Conservation (phyloP, 1,140 invertebrate genomes). For the Drosophila ohnishii region DNA sequence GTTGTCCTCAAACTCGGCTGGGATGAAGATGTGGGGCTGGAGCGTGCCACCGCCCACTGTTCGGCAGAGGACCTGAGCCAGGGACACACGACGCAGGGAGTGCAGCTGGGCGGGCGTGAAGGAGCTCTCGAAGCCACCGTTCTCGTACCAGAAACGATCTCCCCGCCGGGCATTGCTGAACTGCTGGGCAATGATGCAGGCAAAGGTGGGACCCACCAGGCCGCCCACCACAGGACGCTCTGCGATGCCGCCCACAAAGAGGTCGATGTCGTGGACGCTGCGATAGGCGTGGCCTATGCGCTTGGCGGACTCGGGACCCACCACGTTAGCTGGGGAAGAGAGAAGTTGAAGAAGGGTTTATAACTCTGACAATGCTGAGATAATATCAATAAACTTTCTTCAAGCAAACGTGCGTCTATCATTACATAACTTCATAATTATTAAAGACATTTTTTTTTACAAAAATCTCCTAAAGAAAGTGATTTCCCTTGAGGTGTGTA, state of each 20-base stretch:
- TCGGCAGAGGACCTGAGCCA: slow-evolving; percentile 93
- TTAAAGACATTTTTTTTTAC: not conserved
- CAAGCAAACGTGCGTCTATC: not conserved
- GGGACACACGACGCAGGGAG: slow-evolving; percentile 90
- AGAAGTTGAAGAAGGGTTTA: not conserved
- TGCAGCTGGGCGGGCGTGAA: slow-evolving; percentile 93
- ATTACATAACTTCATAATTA: slow-evolving; percentile 7
- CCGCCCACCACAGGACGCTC: slow-evolving; percentile 92
- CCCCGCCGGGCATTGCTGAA: slow-evolving; percentile 94
- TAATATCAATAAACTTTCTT: not conserved
- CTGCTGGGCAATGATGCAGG: slow-evolving; percentile 97
- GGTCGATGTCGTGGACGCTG: slow-evolving; percentile 93
- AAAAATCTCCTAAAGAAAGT: not conserved
- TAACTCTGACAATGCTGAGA: not conserved
- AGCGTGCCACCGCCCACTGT: slow-evolving; percentile 76
- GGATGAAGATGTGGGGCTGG: slow-evolving; percentile 80
- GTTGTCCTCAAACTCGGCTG: slow-evolving; percentile 70
- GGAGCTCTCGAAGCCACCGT: slow-evolving; percentile 88
- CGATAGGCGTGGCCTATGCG: slow-evolving; percentile 88
- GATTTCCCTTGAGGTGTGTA: not conserved
- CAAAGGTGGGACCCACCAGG: slow-evolving; percentile 96
- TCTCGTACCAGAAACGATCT: slow-evolving; percentile 97
- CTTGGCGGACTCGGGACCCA: slow-evolving; percentile 86
- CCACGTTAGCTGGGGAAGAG: slow-evolving; percentile 84
- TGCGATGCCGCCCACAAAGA: slow-evolving; percentile 94